phyloP scores from a whole-genome alignment of 2,113 vertebrate species.

The Ceyx cyanopectus region DNA sequence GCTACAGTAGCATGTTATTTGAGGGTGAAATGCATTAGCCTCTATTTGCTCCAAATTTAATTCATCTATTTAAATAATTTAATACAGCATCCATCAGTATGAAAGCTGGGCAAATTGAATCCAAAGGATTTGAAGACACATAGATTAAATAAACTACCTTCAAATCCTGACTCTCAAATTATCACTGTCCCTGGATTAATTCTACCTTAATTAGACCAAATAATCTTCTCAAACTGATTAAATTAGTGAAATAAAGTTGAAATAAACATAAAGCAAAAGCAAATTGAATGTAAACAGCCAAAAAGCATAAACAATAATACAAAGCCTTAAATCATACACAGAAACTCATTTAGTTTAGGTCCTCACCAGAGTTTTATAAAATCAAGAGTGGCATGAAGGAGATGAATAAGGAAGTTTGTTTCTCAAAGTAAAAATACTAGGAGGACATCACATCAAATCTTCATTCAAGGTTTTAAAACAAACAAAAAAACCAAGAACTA shows the following conservation, averaged over 20 bases:
- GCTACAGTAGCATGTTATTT: conserved; percentile 18
- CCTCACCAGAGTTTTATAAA: neutral
- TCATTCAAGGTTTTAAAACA: neutral
- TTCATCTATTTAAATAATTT: conserved; percentile 69
- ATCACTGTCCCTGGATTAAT: conserved; percentile 55
- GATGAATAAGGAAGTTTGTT: neutral
- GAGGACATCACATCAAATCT: neutral
- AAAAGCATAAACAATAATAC: neutral
- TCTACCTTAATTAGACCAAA: conserved; percentile 59
- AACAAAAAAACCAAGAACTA: neutral
- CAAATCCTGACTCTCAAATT: conserved; percentile 51
- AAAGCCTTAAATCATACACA: neutral
- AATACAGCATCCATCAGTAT: conserved; percentile 59
- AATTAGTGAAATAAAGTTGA: conserved; percentile 56
- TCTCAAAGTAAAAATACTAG: neutral
- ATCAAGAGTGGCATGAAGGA: neutral
- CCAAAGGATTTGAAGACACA: conserved; percentile 59
- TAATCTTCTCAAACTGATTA: conserved; percentile 47
- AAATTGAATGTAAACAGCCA: conserved; percentile 23
- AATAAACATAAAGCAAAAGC: conserved; percentile 47
- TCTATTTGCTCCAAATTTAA: conserved; percentile 64
- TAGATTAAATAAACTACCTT: conserved; percentile 66
- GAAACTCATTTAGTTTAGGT: neutral
- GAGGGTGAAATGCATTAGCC: conserved; percentile 57
- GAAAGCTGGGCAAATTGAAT: conserved; percentile 64